These are phyloP conservation scores for Karalla daura DNA, from an alignment of 2,797 vertebrate genomes.

Conservation along the genomic window DNA sequence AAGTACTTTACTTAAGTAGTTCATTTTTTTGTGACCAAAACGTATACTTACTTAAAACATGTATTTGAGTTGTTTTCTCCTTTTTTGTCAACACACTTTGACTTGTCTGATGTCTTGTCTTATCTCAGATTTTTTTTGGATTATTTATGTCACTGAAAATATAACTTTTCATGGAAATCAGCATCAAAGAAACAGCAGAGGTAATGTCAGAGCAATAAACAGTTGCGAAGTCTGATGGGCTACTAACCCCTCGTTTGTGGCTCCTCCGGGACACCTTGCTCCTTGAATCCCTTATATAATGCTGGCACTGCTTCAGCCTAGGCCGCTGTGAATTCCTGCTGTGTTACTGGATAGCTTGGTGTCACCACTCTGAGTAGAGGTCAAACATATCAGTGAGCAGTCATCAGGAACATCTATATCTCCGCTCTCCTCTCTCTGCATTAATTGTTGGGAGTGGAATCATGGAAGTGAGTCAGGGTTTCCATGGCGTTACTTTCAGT, in stretches of 20 bases:
- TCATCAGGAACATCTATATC: conserved; percentile 70
- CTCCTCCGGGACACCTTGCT: conserved; percentile 46
- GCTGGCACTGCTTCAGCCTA: conserved; percentile 44
- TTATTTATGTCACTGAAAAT: background rate
- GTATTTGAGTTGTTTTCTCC: too few relatives aligned
- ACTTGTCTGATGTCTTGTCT: background rate
- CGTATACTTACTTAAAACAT: too few relatives aligned
- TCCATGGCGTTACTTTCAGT: conserved; percentile 48
- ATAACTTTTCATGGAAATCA: background rate
- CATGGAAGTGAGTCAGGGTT: conserved; percentile 63
- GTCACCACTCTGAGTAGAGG: conserved; percentile 71
- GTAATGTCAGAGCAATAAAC: conserved; percentile 43
- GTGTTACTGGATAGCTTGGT: conserved; percentile 66
- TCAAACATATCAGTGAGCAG: conserved; percentile 80
- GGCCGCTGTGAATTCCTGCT: conserved; percentile 70
- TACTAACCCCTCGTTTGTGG: conserved; percentile 54
- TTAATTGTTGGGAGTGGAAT: conserved; percentile 54
- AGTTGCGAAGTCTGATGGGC: conserved; percentile 37
- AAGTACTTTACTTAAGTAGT: too few relatives aligned
- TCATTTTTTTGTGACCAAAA: too few relatives aligned
- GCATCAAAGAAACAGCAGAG: background rate
- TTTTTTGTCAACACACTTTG: too few relatives aligned
- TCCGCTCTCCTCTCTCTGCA: conserved; percentile 24
- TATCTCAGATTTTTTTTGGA: background rate
- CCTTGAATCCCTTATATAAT: conserved; percentile 58